A percentile compares a stretch with the other conserved stretches of the same genome.
phyloP scores from a whole-genome alignment of 2,888 invertebrate species.

The Amphipoea oculea region DNA sequence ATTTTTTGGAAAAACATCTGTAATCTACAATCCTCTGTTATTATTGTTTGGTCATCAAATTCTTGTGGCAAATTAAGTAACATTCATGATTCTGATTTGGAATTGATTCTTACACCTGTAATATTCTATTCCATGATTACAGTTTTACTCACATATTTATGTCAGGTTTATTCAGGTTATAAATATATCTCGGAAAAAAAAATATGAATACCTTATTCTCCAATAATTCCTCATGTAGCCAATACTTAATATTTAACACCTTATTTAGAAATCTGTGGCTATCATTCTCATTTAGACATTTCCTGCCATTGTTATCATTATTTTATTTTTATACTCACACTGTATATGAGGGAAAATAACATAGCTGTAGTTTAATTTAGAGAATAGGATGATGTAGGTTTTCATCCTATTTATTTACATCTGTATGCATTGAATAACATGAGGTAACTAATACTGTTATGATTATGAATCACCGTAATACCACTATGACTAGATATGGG shows the following conservation, averaged over 20 bases:
- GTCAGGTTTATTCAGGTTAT: neutral
- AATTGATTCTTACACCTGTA: neutral
- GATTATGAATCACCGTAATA: conserved; percentile 22
- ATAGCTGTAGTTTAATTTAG: conserved; percentile 9
- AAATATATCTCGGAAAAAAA: neutral
- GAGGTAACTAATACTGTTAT: conserved; percentile 30
- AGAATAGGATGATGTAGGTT: conserved; percentile 24
- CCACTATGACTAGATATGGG: neutral
- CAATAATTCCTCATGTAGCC: neutral
- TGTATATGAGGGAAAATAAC: conserved; percentile 29
- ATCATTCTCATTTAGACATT: conserved; percentile 8
- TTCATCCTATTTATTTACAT: conserved; percentile 32
- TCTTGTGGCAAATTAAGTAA: neutral
- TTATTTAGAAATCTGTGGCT: conserved; percentile 1
- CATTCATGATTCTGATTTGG: neutral
- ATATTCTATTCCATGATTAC: neutral
- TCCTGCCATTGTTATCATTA: neutral
- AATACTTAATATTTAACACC: neutral
- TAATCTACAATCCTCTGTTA: conserved; percentile 33
- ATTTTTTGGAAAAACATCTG: conserved; percentile 33
- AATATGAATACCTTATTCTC: neutral
- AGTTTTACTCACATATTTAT: neutral
- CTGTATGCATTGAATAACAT: conserved; percentile 41
- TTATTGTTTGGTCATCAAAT: conserved; percentile 7
- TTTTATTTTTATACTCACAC: conserved; percentile 10